Conservation (phyloP, 2,888 invertebrate species). For the Plemyria rubiginata region DNA sequence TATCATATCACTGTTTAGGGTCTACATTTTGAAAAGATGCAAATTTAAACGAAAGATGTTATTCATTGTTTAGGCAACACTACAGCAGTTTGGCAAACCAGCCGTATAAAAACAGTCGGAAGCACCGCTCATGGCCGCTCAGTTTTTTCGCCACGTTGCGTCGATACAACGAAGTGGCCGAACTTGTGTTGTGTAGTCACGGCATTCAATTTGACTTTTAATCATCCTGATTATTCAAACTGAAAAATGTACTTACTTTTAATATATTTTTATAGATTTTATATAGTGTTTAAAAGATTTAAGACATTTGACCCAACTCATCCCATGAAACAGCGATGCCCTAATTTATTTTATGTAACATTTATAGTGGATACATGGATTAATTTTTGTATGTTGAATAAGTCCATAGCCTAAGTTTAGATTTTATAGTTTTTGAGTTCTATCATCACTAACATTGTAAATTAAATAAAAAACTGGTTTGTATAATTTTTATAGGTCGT, state of each 20-base stretch:
- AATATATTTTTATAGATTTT: too few species aligned
- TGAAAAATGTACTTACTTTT: too few species aligned
- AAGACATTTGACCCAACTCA: too few species aligned
- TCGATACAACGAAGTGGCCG: constrained; percentile 22
- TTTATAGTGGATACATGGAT: too few species aligned
- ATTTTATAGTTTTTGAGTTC: too few species aligned
- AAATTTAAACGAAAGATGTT: not conserved
- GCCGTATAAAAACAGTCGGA: constrained; percentile 57
- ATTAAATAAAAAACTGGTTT: not conserved
- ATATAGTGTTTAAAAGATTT: too few species aligned
- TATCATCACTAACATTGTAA: too few species aligned
- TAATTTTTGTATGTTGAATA: too few species aligned
- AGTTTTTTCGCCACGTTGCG: constrained; percentile 50
- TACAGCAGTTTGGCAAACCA: constrained; percentile 35
- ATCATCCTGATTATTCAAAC: not conserved
- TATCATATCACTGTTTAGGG: too few species aligned
- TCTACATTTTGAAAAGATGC: not conserved
- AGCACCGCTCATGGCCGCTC: constrained; percentile 57
- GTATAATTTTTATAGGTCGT: not conserved
- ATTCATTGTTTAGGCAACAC: constrained; percentile 30
- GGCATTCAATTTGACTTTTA: not conserved
- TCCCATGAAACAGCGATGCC: too few species aligned
- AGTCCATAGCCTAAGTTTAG: too few species aligned
- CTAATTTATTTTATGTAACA: too few species aligned
- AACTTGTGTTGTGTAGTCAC: not conserved